Base-by-base conservation (phyloP, 2,888 invertebrate species). In the Acleris laterana region DNA sequence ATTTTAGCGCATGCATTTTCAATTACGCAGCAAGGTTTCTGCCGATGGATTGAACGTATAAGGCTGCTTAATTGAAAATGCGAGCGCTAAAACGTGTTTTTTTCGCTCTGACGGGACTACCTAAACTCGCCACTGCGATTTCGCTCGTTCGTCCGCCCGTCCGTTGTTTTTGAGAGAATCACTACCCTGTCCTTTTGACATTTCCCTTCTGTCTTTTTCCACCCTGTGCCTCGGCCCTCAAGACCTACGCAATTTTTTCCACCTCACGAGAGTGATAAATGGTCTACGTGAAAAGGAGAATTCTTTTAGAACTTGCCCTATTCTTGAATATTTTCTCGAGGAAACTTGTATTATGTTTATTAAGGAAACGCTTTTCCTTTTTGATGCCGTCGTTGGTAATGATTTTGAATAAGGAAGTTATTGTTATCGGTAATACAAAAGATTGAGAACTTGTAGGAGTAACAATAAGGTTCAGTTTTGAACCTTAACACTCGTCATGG, bases 201-300 rank as follows among this genome's bases (percentile, higher is more conserved):
- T 44, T 13, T 9, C 19, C 9, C 48, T 66, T 48, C 66, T 62
- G 66, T 25, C 11, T 7, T 16, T 9, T 4, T 5, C 25, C 3
- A 2, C 2, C 7, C 38, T 66, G 61, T 20, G 60, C 11, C 50
- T 76, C 71, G 76, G 77, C 80, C 78, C 81, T 79, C 75, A 79
- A 82, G 85, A 76, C 79, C 81, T 74, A 72, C 76, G 82, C 79
- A 81, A 80, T 84, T 86, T 85, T 87, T 87, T 85, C 83, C 76
- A 77, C 78, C 84, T 79, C 78, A 68, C 74, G 68, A 76, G 79
- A 77, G 79, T 87, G 87, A 87, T 87, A 83, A 85, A 87, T 85
- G 85, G 82, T 74, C 69, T 74, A 74, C 77, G 79, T 84, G 83
- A 85, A 86, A 79, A 77, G 77, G 79, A 82, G 81, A 82, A 84